Percentiles rank a stretch among this genome's conserved stretches.
These are phyloP conservation scores for Isichthys henryi DNA, from an alignment of 2,113 vertebrate species.

Conservation along the genomic window DNA sequence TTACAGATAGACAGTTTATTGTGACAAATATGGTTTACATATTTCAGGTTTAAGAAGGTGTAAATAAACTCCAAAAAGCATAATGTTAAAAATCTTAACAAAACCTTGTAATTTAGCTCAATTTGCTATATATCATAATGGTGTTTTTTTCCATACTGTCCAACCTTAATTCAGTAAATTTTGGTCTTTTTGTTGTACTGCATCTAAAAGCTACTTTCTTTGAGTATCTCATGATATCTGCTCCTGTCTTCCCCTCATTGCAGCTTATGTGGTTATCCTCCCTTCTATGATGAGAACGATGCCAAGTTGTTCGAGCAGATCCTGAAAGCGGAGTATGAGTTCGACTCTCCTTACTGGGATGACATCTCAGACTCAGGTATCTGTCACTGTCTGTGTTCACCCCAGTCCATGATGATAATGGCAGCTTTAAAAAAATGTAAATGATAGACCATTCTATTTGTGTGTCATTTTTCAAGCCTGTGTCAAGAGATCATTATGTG, in stretches of 20 bases:
- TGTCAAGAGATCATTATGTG: constrained; percentile 5
- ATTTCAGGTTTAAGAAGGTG: neutral
- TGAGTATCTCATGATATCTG: neutral
- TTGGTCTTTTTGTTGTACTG: neutral
- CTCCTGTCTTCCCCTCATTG: neutral
- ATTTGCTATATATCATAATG: neutral
- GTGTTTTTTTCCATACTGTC: neutral
- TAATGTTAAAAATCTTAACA: neutral
- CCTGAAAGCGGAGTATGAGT: constrained; percentile 89
- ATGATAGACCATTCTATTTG: neutral
- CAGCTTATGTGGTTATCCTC: constrained; percentile 93
- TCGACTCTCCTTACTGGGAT: constrained; percentile 97
- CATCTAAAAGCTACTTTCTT: neutral
- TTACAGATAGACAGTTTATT: neutral
- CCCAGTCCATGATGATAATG: neutral
- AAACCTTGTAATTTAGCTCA: neutral
- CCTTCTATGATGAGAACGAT: constrained; percentile 95
- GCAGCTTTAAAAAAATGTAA: neutral
- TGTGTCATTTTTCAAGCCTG: neutral
- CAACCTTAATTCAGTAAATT: neutral
- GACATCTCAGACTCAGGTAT: constrained; percentile 96
- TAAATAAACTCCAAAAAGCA: neutral
- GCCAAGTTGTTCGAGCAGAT: constrained; percentile 97
- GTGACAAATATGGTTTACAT: neutral
- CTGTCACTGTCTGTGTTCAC: neutral